A percentile compares a stretch with the other conserved stretches of the same genome.
These are phyloP conservation scores for Perdita meconis DNA, from an alignment of 2,888 invertebrate species.

Conservation along the genomic window DNA sequence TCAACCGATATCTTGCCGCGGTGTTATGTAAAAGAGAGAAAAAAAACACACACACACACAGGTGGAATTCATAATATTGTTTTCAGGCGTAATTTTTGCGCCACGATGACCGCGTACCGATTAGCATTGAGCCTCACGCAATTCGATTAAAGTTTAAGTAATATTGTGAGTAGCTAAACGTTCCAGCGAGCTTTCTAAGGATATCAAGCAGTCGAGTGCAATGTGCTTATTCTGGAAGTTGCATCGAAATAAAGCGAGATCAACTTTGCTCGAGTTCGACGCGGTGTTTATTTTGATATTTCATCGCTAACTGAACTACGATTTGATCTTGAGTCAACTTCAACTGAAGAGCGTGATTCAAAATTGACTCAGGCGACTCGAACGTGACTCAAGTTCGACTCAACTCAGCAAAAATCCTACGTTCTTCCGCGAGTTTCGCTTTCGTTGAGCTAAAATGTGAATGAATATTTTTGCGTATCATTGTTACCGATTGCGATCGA, in stretches of 20 bases:
- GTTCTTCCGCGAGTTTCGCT: too few species aligned
- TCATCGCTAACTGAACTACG: too few species aligned
- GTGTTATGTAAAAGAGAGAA: background rate
- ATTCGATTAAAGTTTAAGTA: too few species aligned
- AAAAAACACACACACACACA: too few species aligned
- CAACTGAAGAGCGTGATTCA: background rate
- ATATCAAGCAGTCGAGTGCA: background rate
- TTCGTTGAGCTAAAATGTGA: background rate
- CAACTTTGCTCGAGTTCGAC: background rate
- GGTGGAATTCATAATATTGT: background rate
- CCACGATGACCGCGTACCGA: background rate
- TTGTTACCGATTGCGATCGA: background rate
- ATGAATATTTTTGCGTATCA: background rate
- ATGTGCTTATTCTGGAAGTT: too few species aligned
- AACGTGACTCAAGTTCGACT: background rate
- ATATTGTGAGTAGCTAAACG: too few species aligned
- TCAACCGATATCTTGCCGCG: background rate
- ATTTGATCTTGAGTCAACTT: background rate
- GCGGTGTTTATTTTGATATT: too few species aligned
- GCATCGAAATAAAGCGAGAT: too few species aligned
- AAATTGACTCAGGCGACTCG: background rate
- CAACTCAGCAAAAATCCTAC: background rate
- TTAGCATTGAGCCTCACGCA: too few species aligned
- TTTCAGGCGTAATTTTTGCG: background rate
- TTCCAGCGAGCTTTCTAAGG: background rate